These are phyloP conservation scores for Natator depressus DNA, from an alignment of 2,113 vertebrate species.

Conservation along the genomic window DNA sequence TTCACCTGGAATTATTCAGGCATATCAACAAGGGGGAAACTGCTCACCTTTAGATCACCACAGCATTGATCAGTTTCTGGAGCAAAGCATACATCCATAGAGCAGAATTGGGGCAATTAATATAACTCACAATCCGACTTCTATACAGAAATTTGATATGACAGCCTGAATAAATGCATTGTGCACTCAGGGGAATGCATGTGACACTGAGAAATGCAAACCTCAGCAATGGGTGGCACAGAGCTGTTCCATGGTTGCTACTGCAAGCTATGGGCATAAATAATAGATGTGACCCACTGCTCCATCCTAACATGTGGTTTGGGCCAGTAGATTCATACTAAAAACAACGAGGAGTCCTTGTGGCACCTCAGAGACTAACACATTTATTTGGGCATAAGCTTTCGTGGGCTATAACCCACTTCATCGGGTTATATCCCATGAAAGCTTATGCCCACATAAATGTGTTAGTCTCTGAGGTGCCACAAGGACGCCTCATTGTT, in stretches of 20 bases:
- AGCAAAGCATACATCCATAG: not conserved
- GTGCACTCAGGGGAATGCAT: not conserved
- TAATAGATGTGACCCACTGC: no score
- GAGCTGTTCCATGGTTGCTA: not conserved
- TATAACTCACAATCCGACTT: not conserved
- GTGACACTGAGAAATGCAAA: not conserved
- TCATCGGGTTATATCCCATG: no score
- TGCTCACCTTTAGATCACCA: not conserved
- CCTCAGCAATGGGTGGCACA: not conserved
- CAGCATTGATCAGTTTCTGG: not conserved
- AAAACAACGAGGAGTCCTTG: no score
- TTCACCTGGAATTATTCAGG: not conserved
- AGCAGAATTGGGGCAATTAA: not conserved
- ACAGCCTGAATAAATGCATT: not conserved
- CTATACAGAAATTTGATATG: not conserved
- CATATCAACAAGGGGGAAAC: not conserved
- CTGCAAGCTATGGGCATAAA: no score
- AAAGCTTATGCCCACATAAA: no score
- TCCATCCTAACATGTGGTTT: not conserved
- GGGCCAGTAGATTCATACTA: not conserved
- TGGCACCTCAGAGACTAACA: no score
- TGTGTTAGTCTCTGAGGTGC: no score
- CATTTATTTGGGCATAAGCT: no score
- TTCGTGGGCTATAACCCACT: no score
- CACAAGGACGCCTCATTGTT: no score